These are phyloP conservation scores for Odontomachus brunneus DNA, from an alignment of 1,140 invertebrate genomes.

Conservation along the genomic window DNA sequence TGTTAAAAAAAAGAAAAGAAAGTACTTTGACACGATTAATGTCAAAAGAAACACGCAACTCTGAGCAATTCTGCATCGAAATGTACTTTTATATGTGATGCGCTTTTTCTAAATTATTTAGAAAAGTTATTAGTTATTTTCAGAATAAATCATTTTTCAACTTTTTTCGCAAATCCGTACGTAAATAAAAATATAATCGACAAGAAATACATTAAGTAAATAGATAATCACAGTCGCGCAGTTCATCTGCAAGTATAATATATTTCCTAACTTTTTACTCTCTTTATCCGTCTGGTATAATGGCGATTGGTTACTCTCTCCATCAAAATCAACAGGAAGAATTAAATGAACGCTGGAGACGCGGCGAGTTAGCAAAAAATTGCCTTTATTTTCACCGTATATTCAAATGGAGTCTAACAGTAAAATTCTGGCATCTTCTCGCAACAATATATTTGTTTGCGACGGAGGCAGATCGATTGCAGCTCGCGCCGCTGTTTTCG, in stretches of 20 bases:
- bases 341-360: conserved; percentile 4
- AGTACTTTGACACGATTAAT: not conserved
- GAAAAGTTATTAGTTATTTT: too few species aligned
- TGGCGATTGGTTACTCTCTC: not conserved
- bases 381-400: conserved; percentile 44
- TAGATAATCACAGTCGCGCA: too few species aligned
- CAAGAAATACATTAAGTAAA: too few species aligned
- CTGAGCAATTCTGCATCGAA: not conserved
- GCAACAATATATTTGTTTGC: not conserved
- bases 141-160: not conserved
- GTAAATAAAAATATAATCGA: not conserved
- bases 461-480: not conserved
- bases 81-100: not conserved
- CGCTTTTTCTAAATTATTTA: conserved; percentile 12
- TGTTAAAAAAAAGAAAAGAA: not conserved
- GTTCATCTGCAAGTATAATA: too few species aligned
- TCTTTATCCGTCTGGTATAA: not conserved
- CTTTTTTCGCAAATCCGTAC: not conserved
- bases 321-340: not conserved
- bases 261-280: not conserved
- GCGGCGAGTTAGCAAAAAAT: conserved; percentile 8
- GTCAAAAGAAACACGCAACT: not conserved
- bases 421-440: not conserved
- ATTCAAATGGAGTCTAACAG: conserved; percentile 21
- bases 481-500: too few species aligned